A percentile compares a stretch with the other conserved stretches of the same genome.
Conservation (phyloP, 2,113 vertebrate genomes). For the Scomber scombrus region DNA sequence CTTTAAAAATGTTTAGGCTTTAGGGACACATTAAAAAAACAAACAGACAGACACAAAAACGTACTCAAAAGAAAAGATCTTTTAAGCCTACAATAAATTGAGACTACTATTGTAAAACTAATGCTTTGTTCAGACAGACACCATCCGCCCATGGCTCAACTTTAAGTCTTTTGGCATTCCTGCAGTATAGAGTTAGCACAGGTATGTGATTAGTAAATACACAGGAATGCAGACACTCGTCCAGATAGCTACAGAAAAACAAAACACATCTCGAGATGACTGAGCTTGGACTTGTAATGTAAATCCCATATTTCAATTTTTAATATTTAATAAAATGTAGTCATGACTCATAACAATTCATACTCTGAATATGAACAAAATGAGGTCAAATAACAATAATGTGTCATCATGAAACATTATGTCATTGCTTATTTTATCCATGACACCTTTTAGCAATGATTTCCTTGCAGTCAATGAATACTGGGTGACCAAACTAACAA, state of each 20-base stretch:
- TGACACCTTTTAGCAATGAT: neutral
- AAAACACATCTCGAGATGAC: neutral
- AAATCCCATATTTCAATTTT: neutral
- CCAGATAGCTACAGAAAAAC: neutral
- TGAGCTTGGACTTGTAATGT: neutral
- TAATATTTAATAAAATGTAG: conserved; percentile 1
- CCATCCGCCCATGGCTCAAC: neutral
- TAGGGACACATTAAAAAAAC: neutral
- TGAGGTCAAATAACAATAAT: neutral
- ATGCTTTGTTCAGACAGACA: conserved; percentile 16
- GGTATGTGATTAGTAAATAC: conserved; percentile 46
- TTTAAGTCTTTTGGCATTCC: conserved; percentile 44
- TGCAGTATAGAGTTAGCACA: conserved; percentile 19
- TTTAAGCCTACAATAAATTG: neutral
- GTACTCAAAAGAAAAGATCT: neutral
- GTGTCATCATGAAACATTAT: neutral
- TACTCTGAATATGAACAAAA: neutral
- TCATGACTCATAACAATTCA: neutral
- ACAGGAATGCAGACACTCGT: conserved; percentile 48
- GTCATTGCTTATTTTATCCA: neutral
- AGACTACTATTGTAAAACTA: neutral
- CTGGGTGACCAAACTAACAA: neutral
- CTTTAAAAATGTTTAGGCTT: neutral
- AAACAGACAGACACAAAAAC: neutral
- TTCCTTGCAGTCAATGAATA: neutral